Base-by-base conservation (phyloP, 2,113 vertebrate species). In the Rutilus rutilus region DNA sequence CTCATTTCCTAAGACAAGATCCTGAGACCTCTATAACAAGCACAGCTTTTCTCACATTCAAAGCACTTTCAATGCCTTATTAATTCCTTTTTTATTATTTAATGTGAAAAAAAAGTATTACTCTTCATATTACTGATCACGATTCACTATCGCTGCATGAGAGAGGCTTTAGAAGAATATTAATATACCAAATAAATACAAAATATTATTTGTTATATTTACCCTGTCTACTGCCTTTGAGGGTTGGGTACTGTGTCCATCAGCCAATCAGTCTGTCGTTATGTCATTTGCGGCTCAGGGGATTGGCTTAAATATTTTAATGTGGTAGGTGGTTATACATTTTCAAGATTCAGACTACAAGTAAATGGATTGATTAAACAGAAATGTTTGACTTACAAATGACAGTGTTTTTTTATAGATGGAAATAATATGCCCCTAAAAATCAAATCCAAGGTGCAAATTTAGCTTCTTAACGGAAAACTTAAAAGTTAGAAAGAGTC, bases 81-180 rank as follows among this genome's bases (percentile, higher is more conserved):
- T 64, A 81, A 81, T 81, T 65, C 39, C 2, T 47, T 47, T 81
- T 62, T 42, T 39, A 62, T 64, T 81, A 65, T 30, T 80, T 64
- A 47, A 81, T 45, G 39, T 6, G 42, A 64, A 60, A 62, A n/a
- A 47, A 47, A 36, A 6, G 15, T 81, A 45, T 25, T 65, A 65
- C n/a, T 15, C 25, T 60, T 81, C 39, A 25, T 27, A 65, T 65
- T 81, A 65, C 78, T 64, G 39, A 60, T 81, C 78, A 47, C 0
- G 39, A 81, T 81, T 81, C n/a, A 17, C 14, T 25, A 25, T 65
- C 12, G 19, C 17, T 79, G 45, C 73, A 15, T 50, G 47, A 78
- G 59, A 47, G 17, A 33, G 39, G 39, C 42, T 81, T 81, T 65
- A 65, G 59, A 81, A 65, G 65, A 83, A 74, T 45, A 45, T 64